These are phyloP conservation scores for Menidia menidia DNA, from an alignment of 2,797 vertebrate species.

Conservation along the genomic window DNA sequence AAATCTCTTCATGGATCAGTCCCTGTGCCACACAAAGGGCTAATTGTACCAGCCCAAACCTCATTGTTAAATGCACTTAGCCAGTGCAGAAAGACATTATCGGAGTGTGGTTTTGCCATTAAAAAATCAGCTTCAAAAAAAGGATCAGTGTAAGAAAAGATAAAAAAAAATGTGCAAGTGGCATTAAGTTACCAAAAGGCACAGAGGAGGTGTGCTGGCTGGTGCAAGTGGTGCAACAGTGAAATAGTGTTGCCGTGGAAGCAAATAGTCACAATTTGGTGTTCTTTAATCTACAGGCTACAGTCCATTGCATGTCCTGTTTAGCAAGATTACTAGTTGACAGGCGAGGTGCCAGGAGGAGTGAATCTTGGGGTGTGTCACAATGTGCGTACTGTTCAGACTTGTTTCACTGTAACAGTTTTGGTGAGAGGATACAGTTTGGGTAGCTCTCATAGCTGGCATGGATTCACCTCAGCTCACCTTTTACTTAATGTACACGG, in stretches of 20 bases:
- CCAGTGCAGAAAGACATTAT: slow-evolving; percentile 49
- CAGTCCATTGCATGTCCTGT: slow-evolving; percentile 58
- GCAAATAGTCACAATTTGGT: slow-evolving; percentile 49
- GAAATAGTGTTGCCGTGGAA: slow-evolving; percentile 36
- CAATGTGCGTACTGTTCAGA: slow-evolving; percentile 60
- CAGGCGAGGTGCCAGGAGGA: slow-evolving; percentile 58
- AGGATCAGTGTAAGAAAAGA: slow-evolving; percentile 40
- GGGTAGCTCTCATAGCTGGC: slow-evolving; percentile 1
- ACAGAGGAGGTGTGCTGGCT: neutral
- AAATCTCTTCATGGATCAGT: slow-evolving; percentile 75
- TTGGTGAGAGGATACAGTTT: slow-evolving; percentile 15
- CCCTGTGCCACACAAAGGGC: slow-evolving; percentile 74
- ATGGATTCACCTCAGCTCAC: slow-evolving; percentile 21
- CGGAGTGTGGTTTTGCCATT: slow-evolving; percentile 63
- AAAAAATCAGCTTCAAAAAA: slow-evolving; percentile 24
- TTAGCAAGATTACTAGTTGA: slow-evolving; percentile 65
- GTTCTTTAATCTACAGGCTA: slow-evolving; percentile 52
- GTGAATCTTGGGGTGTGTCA: slow-evolving; percentile 72
- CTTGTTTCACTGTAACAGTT: slow-evolving; percentile 64
- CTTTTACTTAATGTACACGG: neutral
- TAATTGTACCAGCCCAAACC: slow-evolving; percentile 74
- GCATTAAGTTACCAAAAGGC: slow-evolving; percentile 49
- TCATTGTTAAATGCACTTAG: slow-evolving; percentile 74
- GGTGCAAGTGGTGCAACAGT: slow-evolving; percentile 19
- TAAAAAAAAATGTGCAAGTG: slow-evolving; percentile 36